Percentiles rank a stretch among this genome's conserved stretches.
These are phyloP conservation scores for Agelastica alni DNA, from an alignment of 2,888 invertebrate species.

Conservation along the genomic window DNA sequence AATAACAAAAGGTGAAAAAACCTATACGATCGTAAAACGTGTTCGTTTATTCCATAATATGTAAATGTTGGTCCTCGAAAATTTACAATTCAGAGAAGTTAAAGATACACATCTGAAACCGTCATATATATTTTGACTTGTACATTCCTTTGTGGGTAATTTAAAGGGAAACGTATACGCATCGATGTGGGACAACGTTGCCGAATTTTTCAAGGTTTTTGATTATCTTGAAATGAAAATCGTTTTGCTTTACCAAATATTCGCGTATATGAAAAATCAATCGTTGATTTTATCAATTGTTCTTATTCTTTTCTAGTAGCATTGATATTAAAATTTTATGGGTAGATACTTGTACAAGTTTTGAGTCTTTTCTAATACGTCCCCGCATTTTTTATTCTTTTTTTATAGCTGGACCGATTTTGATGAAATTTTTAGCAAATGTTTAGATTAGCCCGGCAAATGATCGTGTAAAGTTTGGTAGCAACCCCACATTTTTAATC, in stretches of 20 bases:
- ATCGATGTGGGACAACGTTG: slow-evolving; percentile 27
- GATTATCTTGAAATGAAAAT: not conserved
- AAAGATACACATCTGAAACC: slow-evolving; percentile 52
- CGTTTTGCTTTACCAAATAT: no score
- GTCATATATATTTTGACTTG: slow-evolving; percentile 50
- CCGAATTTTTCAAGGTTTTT: not conserved
- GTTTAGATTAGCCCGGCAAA: no score
- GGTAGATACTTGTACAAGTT: no score
- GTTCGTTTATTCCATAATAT: slow-evolving; percentile 49
- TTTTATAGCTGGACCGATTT: no score
- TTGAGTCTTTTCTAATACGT: no score
- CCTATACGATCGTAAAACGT: slow-evolving; percentile 34
- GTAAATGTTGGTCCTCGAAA: slow-evolving; percentile 48
- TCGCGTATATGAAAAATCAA: not conserved
- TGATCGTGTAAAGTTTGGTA: no score
- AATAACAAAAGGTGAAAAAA: slow-evolving; percentile 23
- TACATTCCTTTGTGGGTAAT: slow-evolving; percentile 50
- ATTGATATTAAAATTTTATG: no score
- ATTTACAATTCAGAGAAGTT: slow-evolving; percentile 53
- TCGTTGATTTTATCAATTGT: not conserved
- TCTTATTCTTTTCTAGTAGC: not conserved
- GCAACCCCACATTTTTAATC: no score
- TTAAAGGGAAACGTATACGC: slow-evolving; percentile 42
- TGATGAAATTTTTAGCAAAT: no score
- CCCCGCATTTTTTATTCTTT: no score